These are phyloP conservation scores for Crambe crambe DNA, from an alignment of 37 sponge, comb jelly and placozoan genomes.

Conservation along the genomic window DNA sequence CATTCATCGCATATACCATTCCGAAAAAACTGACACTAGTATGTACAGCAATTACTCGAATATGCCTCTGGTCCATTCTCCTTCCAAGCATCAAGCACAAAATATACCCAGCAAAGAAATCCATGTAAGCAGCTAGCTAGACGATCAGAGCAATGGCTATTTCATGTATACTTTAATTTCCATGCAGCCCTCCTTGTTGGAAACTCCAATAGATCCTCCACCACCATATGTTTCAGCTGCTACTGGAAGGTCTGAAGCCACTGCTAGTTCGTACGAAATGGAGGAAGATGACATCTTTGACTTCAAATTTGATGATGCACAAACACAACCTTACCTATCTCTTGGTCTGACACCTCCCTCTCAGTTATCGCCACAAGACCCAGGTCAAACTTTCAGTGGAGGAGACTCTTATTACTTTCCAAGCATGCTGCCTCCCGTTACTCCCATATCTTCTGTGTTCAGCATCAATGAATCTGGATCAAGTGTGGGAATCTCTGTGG, in stretches of 20 bases:
- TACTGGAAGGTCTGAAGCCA: neutral
- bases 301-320: slow-evolving; percentile 46
- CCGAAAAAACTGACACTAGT: slow-evolving; percentile 11
- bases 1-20: slow-evolving; percentile 16
- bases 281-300: slow-evolving; percentile 61
- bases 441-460: slow-evolving; percentile 26
- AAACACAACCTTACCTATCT: slow-evolving; percentile 73
- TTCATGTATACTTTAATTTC: neutral
- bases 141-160: neutral
- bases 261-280: slow-evolving; percentile 19
- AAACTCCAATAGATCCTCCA: neutral
- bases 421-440: slow-evolving; percentile 69
- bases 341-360: slow-evolving; percentile 85
- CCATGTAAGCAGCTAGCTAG: neutral
- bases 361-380: slow-evolving; percentile 69
- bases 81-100: neutral
- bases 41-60: slow-evolving; percentile 18
- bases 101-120: neutral
- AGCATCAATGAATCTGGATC: neutral
- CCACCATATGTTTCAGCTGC: slow-evolving; percentile 16
- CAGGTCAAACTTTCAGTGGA: neutral
- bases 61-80: neutral
- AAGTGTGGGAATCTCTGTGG: slow-evolving; percentile 17
- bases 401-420: slow-evolving; percentile 64
- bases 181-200: neutral